Conservation (phyloP, 2,888 invertebrate genomes). For the Timema podura region DNA sequence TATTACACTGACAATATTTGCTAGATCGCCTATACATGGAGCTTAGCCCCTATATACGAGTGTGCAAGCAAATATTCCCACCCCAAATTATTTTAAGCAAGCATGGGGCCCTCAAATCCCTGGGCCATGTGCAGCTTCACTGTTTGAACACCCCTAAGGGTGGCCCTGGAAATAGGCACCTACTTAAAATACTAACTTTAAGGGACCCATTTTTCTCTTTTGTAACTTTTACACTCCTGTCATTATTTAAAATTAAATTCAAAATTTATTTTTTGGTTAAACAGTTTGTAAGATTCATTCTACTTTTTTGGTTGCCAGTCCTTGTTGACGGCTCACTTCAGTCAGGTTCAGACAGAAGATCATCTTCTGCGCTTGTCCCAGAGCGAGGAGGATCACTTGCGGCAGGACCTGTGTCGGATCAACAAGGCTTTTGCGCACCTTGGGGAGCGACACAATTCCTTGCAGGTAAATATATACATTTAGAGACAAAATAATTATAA, state of each 20-base stretch:
- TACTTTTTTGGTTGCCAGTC: slow-evolving; percentile 46
- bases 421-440: slow-evolving; percentile 48
- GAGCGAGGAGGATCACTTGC: slow-evolving; percentile 49
- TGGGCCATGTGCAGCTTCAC: too few relatives aligned
- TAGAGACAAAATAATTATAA: too few relatives aligned
- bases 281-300: slow-evolving; percentile 28
- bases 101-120: too few relatives aligned
- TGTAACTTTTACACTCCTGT: background rate
- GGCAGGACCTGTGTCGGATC: slow-evolving; percentile 48
- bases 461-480: slow-evolving; percentile 18
- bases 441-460: slow-evolving; percentile 44
- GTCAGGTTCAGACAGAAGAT: slow-evolving; percentile 65
- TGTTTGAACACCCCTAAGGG: too few relatives aligned
- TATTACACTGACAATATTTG: too few relatives aligned
- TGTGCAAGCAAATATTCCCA: too few relatives aligned
- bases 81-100: background rate
- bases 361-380: slow-evolving; percentile 44
- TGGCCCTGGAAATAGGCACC: too few relatives aligned
- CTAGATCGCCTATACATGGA: too few relatives aligned
- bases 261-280: slow-evolving; percentile 18
- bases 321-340: slow-evolving; percentile 62
- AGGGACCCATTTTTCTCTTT: background rate
- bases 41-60: too few relatives aligned
- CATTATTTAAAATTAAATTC: background rate
- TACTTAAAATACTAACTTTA: background rate